Percentiles rank a stretch among this genome's conserved stretches.
phyloP scores from a whole-genome alignment of 1,140 invertebrate genomes.

The Drosophila cardini region DNA sequence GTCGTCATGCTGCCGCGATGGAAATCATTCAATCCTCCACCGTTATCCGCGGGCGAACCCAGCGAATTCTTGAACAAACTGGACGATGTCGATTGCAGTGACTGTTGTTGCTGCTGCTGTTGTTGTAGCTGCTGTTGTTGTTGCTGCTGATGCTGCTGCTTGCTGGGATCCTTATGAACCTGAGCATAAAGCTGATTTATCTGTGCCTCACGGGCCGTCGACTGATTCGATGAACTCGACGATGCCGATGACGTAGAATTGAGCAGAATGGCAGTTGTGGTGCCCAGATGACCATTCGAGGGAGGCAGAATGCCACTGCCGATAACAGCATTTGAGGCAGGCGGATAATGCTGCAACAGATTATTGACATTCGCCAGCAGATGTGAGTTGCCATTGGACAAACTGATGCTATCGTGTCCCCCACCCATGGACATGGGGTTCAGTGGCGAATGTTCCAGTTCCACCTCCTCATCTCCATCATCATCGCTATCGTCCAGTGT shows the following conservation, averaged over 20 bases:
- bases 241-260: constrained; percentile 77
- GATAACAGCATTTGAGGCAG: constrained; percentile 46
- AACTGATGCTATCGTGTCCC: constrained; percentile 51
- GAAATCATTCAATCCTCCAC: constrained; percentile 70
- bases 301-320: constrained; percentile 43
- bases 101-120: constrained; percentile 46
- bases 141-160: constrained; percentile 70
- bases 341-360: constrained; percentile 72
- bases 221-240: constrained; percentile 72
- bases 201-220: constrained; percentile 76
- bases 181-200: constrained; percentile 84
- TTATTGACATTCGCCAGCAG: constrained; percentile 73
- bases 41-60: constrained; percentile 71
- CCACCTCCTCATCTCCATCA: constrained; percentile 66
- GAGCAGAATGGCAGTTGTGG: constrained; percentile 74
- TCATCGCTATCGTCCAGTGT: constrained; percentile 77
- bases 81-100: constrained; percentile 47
- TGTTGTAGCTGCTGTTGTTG: constrained; percentile 46
- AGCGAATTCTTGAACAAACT: constrained; percentile 76
- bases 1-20: constrained; percentile 82
- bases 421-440: constrained; percentile 11
- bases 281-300: constrained; percentile 70
- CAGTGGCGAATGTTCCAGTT: constrained; percentile 34
- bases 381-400: constrained; percentile 75
- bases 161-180: constrained; percentile 84